Evolutionary conservation across 2,888 invertebrate genomes (phyloP).

Genomic region (Apoda limacodes): DNA sequence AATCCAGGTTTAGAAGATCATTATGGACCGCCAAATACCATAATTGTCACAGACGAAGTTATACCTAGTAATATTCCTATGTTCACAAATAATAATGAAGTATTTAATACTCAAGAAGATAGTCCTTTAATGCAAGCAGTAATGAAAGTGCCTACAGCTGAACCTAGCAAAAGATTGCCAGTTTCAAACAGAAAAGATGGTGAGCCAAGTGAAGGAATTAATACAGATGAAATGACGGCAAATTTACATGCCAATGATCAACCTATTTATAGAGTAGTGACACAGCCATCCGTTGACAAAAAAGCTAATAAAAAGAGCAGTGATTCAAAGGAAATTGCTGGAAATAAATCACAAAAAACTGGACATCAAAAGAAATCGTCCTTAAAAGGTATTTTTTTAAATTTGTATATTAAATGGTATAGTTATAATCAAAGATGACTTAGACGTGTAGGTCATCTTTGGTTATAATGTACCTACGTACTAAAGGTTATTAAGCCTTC

Average conservation of each 20-base stretch:
- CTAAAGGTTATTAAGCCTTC: no score
- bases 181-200: conserved; percentile 50
- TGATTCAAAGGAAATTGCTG: conserved; percentile 37
- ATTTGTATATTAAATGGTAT: no score
- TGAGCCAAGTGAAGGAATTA: conserved; percentile 48
- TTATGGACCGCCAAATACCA: conserved; percentile 29
- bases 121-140: conserved; percentile 56
- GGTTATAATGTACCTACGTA: no score
- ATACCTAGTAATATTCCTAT: conserved; percentile 47
- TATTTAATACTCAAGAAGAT: conserved; percentile 49
- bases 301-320: conserved; percentile 49
- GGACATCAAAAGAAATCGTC: conserved; percentile 60
- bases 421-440: no score
- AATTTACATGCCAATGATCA: conserved; percentile 60
- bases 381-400: conserved; percentile 43
- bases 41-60: conserved; percentile 32
- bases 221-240: conserved; percentile 55
- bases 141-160: conserved; percentile 48
- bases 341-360: conserved; percentile 42
- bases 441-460: no score
- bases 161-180: conserved; percentile 41
- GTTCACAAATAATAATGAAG: conserved; percentile 46
- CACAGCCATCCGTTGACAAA: conserved; percentile 53
- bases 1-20: conserved; percentile 28
- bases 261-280: conserved; percentile 59